Evolutionary conservation across 2,888 invertebrate genomes (phyloP), one percentile per base, ranked within the genome.

Genomic region (Cheilosia soror): DNA sequence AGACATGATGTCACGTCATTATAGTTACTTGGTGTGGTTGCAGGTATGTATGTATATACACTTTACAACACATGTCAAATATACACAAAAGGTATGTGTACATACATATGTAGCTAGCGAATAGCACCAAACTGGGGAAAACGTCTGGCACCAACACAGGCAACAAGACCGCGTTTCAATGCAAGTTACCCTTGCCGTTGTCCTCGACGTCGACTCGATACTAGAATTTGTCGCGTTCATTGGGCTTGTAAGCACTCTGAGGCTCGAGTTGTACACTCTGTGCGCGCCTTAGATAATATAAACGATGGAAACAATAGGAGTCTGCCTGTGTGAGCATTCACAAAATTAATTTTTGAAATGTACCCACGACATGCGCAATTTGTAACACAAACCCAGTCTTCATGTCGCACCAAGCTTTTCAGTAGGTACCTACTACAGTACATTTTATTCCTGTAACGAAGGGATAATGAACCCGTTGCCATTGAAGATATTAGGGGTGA

Each of bases 341-440:
- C 68, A 76, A 85, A 84, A 81, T 69, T 81, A 76, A 81, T 77
- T 85, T 57, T 81, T 81, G 72, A 85, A 81, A 85, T 85, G 77
- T 85, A 85, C 85, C 81, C 88, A 89, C 91, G 92, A 90, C 92
- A 91, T 91, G 91, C 91, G 91, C 91, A 91, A 91, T 91, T 91
- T 91, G 91, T 91, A 91, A 91, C 91, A 91, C 91, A 91, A 90
- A 91, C 92, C 92, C 92, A 91, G 91, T 91, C 91, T 91, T 90
- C 91, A 88, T 81, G 84, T 84, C 75, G 82, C 79, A 83, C 75
- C 87, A 72, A 79, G 72, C 84, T 76, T 71, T 87, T 84, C 85
- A 80, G 69, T 78, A 69, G 79, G 79, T 80, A 68, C n/a, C n/a
- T n/a, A n/a, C 73, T 75, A 87, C 73, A 79, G 11, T 37, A 87